phyloP scores from a whole-genome alignment of 2,113 vertebrate genomes.

The Tychaedon coryphoeus region DNA sequence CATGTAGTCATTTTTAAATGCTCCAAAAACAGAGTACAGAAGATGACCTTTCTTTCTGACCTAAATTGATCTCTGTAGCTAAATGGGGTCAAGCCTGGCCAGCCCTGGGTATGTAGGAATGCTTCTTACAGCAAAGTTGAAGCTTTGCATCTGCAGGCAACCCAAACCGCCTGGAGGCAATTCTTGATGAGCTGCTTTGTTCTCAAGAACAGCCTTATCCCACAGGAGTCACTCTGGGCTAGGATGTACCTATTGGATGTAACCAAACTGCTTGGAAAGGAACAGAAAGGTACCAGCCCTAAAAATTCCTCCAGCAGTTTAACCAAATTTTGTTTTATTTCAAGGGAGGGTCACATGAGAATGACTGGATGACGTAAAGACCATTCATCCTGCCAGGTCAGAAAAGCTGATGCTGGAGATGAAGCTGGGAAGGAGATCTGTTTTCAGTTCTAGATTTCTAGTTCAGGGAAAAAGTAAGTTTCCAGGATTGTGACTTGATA shows the following conservation, averaged over 20 bases:
- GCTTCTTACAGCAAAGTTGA: background rate
- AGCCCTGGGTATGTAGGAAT: background rate
- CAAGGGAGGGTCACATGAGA: background rate
- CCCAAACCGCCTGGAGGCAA: background rate
- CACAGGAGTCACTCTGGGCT: background rate
- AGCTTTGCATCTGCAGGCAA: background rate
- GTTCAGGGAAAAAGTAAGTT: background rate
- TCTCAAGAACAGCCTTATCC: background rate
- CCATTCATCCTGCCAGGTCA: background rate
- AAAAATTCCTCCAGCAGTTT: background rate
- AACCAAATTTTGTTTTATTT: background rate
- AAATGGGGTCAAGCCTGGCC: conserved; percentile 1
- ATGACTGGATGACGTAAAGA: background rate
- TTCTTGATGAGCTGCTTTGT: background rate
- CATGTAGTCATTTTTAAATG: background rate
- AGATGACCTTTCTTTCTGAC: background rate
- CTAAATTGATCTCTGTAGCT: conserved; percentile 29
- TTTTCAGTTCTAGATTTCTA: background rate
- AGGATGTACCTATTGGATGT: background rate
- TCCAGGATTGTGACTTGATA: background rate
- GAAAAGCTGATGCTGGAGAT: background rate
- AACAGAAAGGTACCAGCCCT: background rate
- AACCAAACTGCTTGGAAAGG: background rate
- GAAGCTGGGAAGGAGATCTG: background rate
- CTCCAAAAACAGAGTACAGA: background rate